Evolutionary conservation across 1,140 invertebrate species (phyloP).

Genomic region (Heliconius eleuchia): DNA sequence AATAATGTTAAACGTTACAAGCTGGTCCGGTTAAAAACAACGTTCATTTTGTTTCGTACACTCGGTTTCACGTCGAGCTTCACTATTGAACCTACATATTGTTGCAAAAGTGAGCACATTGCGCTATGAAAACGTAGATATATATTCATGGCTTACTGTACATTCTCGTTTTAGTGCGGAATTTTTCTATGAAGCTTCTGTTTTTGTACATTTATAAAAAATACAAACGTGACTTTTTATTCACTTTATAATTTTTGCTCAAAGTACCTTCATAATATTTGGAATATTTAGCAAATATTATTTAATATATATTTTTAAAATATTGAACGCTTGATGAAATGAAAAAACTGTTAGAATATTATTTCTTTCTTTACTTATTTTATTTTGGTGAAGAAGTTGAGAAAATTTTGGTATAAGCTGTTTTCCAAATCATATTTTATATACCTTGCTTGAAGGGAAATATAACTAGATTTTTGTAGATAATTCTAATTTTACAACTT

Average conservation of each 20-base stretch:
- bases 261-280: background rate
- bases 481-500: too few relatives aligned
- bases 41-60: constrained; percentile 21
- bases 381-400: too few relatives aligned
- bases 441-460: too few relatives aligned
- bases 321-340: too few relatives aligned
- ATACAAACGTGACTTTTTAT: background rate
- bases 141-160: background rate
- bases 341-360: too few relatives aligned
- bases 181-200: background rate
- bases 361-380: too few relatives aligned
- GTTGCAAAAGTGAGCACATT: background rate
- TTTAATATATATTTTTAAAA: too few relatives aligned
- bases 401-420: too few relatives aligned
- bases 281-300: too few relatives aligned
- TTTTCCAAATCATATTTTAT: too few relatives aligned
- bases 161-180: background rate
- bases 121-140: background rate
- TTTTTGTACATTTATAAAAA: background rate
- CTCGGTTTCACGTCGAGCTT: constrained; percentile 5
- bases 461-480: too few relatives aligned
- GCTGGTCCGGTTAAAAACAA: constrained; percentile 24
- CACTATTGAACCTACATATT: background rate
- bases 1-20: constrained; percentile 33
- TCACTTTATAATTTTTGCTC: background rate